Conservation (phyloP, 1,140 invertebrate genomes). For the Drosophila ananassae region DNA sequence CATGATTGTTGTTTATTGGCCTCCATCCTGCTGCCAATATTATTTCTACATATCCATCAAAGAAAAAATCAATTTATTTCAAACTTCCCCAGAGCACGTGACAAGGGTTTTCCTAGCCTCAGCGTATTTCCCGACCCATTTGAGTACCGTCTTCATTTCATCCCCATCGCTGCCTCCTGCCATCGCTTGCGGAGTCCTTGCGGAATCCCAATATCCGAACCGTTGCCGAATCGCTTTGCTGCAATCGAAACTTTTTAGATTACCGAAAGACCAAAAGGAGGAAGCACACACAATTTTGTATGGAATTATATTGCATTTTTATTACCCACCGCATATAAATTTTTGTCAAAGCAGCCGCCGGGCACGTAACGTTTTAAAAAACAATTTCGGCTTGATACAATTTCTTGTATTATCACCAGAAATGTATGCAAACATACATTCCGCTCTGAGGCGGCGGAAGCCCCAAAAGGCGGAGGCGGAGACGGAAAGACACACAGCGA, state of each 20-base stretch:
- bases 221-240: conserved; percentile 27
- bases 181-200: too few species aligned
- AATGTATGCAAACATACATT: conserved; percentile 63
- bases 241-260: conserved; percentile 62
- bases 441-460: not conserved
- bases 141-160: not conserved
- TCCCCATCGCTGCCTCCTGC: not conserved
- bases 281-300: conserved; percentile 49
- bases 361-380: conserved; percentile 81
- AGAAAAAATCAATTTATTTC: conserved; percentile 40
- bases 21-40: conserved; percentile 1
- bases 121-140: not conserved
- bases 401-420: conserved; percentile 75
- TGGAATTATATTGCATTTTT: conserved; percentile 80
- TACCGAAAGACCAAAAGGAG: conserved; percentile 21
- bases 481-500: conserved; percentile 6
- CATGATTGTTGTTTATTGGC: conserved; percentile 18
- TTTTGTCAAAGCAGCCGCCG: conserved; percentile 58
- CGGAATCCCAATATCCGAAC: conserved; percentile 4
- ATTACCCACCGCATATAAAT: conserved; percentile 61
- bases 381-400: conserved; percentile 76
- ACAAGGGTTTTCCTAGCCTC: conserved; percentile 11
- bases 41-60: conserved; percentile 25
- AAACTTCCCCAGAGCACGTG: conserved; percentile 16
- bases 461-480: not conserved